Evolutionary conservation across 2,797 vertebrate genomes (phyloP).

Genomic region (Botia kubotai): DNA sequence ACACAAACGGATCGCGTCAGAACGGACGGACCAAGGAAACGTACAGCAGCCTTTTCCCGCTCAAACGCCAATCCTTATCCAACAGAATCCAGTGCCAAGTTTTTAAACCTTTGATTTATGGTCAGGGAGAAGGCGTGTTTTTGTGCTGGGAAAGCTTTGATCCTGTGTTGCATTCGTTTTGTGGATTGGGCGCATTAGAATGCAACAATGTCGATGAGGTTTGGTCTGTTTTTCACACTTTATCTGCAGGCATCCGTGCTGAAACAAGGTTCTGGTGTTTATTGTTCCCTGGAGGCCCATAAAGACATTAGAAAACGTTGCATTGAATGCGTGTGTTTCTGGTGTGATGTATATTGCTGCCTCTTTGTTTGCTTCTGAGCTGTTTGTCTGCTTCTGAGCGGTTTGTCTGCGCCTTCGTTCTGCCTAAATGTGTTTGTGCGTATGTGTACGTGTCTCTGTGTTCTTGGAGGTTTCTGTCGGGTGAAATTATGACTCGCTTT

Average conservation of each 20-base stretch:
- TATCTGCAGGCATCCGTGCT: constrained; percentile 1
- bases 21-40: constrained; percentile 16
- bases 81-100: background rate
- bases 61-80: constrained; percentile 14
- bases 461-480: constrained; percentile 20
- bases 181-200: constrained; percentile 26
- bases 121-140: constrained; percentile 1
- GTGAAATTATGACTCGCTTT: background rate
- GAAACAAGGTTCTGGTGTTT: constrained; percentile 12
- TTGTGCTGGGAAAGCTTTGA: constrained; percentile 49
- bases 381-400: background rate
- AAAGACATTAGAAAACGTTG: constrained; percentile 6
- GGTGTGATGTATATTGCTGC: constrained; percentile 1
- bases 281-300: background rate
- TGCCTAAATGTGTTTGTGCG: constrained; percentile 1
- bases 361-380: background rate
- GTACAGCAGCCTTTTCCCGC: constrained; percentile 31
- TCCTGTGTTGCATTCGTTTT: constrained; percentile 34
- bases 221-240: constrained; percentile 32
- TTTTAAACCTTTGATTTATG: constrained; percentile 39
- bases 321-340: background rate
- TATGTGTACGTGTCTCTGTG: background rate
- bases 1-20: constrained; percentile 45
- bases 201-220: constrained; percentile 8
- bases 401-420: constrained; percentile 18